A percentile compares a stretch with the other conserved stretches of the same genome.
These are phyloP conservation scores for Pollicipes pollicipes DNA, from an alignment of 1,140 invertebrate species.

Conservation along the genomic window DNA sequence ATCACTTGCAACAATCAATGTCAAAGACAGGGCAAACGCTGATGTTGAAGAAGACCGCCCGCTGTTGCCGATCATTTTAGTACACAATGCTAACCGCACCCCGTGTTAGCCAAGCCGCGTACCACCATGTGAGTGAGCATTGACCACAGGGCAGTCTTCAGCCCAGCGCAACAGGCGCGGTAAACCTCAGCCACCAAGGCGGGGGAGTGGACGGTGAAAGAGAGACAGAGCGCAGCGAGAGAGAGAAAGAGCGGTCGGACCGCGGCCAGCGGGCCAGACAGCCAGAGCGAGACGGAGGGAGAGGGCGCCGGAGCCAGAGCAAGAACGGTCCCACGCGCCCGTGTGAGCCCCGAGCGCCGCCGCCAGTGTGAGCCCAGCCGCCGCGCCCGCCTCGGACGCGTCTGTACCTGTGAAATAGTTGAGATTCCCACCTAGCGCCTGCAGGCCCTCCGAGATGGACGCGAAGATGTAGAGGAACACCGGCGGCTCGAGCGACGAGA, in stretches of 20 bases:
- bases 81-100: too few relatives aligned
- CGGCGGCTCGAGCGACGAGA: conserved; percentile 78
- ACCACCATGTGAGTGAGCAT: too few relatives aligned
- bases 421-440: conserved; percentile 68
- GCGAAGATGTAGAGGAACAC: conserved; percentile 91
- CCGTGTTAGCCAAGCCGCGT: too few relatives aligned
- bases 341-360: neutral
- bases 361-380: neutral
- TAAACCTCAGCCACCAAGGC: too few relatives aligned
- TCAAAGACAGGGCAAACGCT: too few relatives aligned
- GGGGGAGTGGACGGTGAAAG: neutral
- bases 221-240: neutral
- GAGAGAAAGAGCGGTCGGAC: neutral
- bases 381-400: neutral
- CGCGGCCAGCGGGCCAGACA: neutral
- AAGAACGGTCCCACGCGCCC: neutral
- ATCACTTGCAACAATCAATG: too few relatives aligned
- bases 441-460: conserved; percentile 89
- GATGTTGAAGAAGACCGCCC: too few relatives aligned
- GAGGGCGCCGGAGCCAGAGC: conserved; percentile 5
- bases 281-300: neutral
- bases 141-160: too few relatives aligned
- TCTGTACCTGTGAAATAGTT: conserved; percentile 28
- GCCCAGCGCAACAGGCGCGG: too few relatives aligned
- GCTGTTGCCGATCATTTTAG: too few relatives aligned